A percentile compares a stretch with the other conserved stretches of the same genome.
Conservation (phyloP, 1,140 invertebrate species). For the Saccostrea cuccullata region DNA sequence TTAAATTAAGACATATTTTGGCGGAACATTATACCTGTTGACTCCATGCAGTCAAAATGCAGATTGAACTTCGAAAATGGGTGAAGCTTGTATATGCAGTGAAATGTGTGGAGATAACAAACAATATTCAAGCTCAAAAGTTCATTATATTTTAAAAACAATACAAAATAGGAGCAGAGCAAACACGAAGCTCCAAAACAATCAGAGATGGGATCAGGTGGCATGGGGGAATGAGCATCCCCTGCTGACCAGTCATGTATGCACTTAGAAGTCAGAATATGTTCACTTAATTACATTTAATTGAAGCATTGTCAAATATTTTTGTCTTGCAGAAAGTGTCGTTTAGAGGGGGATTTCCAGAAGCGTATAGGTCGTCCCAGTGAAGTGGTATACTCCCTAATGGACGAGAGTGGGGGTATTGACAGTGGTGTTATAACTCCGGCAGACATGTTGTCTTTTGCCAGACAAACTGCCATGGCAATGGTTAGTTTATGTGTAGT, state of each 20-base stretch:
- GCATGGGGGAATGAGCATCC: too few species aligned
- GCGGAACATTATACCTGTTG: background rate
- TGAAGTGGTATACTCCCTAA: constrained; percentile 72
- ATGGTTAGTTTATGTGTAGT: constrained; percentile 69
- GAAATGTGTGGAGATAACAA: too few species aligned
- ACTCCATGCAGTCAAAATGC: background rate
- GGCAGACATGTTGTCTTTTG: constrained; percentile 75
- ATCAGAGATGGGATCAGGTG: too few species aligned
- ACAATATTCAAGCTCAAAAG: too few species aligned
- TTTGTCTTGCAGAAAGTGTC: constrained; percentile 71
- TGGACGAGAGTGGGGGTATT: constrained; percentile 70
- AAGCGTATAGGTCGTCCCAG: constrained; percentile 63
- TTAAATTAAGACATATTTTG: background rate
- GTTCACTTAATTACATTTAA: too few species aligned
- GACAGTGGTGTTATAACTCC: constrained; percentile 75
- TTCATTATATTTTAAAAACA: too few species aligned
- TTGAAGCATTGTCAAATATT: background rate
- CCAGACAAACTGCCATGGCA: constrained; percentile 76
- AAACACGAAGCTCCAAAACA: too few species aligned
- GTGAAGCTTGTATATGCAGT: background rate
- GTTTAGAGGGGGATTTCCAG: constrained; percentile 72
- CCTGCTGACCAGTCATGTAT: too few species aligned
- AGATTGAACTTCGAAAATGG: background rate
- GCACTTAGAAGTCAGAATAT: background rate
- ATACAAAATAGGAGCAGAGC: too few species aligned